Conservation (phyloP, 2,888 invertebrate species). For the Pardosa pseudoannulata region DNA sequence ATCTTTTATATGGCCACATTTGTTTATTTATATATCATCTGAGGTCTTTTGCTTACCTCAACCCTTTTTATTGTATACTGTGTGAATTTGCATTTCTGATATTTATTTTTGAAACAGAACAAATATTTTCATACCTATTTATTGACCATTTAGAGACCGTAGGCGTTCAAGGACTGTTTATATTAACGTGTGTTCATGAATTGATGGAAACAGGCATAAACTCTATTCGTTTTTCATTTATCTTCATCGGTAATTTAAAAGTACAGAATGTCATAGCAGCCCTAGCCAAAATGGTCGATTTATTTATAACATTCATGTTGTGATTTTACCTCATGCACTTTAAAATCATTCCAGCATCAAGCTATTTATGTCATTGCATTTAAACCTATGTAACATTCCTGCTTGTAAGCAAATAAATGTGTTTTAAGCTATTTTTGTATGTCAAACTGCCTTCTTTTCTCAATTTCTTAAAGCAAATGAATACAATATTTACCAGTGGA, state of each 20-base stretch:
- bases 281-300: slow-evolving; percentile 36
- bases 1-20: slow-evolving; percentile 33
- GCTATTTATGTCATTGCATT: slow-evolving; percentile 71
- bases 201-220: not conserved
- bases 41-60: slow-evolving; percentile 40
- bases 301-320: slow-evolving; percentile 62
- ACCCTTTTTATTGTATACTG: not conserved
- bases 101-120: slow-evolving; percentile 68
- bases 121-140: slow-evolving; percentile 72
- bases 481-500: too few relatives aligned
- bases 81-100: slow-evolving; percentile 42
- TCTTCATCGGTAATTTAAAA: not conserved
- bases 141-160: slow-evolving; percentile 51
- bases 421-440: not conserved
- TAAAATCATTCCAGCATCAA: slow-evolving; percentile 68
- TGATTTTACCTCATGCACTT: slow-evolving; percentile 64
- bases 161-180: not conserved
- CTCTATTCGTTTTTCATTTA: not conserved
- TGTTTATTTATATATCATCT: slow-evolving; percentile 19
- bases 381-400: slow-evolving; percentile 64
- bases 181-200: not conserved
- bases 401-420: slow-evolving; percentile 63
- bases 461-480: too few relatives aligned
- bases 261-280: slow-evolving; percentile 13
- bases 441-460: too few relatives aligned